Percentiles rank a stretch among this genome's conserved stretches.
Conservation (phyloP, 2,797 vertebrate genomes). For the Lepilemur ruficaudatus region DNA sequence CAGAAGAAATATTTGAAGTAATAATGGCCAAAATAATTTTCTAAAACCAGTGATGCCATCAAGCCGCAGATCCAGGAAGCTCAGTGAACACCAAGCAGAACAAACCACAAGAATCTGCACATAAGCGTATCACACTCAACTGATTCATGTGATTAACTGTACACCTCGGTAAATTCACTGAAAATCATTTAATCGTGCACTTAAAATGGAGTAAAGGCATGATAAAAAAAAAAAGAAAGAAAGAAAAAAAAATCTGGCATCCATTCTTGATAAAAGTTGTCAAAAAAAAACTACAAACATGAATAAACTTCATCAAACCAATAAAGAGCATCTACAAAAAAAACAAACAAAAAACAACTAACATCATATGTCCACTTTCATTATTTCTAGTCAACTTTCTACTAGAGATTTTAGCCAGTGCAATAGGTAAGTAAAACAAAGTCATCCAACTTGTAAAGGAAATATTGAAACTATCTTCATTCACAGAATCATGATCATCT, state of each 20-base stretch:
- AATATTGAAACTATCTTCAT: background rate
- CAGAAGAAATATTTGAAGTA: background rate
- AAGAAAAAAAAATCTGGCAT: too few relatives aligned
- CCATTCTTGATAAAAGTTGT: background rate
- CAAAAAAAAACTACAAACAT: background rate
- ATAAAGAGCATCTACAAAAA: background rate
- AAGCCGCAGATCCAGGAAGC: background rate
- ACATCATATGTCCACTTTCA: background rate
- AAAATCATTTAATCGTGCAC: too few relatives aligned
- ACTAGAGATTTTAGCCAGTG: background rate
- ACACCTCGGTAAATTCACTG: too few relatives aligned
- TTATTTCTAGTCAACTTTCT: background rate
- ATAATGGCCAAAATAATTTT: background rate
- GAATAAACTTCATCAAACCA: background rate
- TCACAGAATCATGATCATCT: background rate
- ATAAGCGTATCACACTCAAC: too few relatives aligned
- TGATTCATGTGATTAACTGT: too few relatives aligned
- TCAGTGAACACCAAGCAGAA: background rate
- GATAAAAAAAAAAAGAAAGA: too few relatives aligned
- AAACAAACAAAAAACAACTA: background rate
- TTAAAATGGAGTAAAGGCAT: too few relatives aligned
- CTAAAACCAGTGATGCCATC: background rate
- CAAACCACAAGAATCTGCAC: background rate
- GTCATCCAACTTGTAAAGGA: background rate
- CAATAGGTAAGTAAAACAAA: background rate